phyloP scores from a whole-genome alignment of 2,888 invertebrate genomes.

The Criorhina ranunculi region DNA sequence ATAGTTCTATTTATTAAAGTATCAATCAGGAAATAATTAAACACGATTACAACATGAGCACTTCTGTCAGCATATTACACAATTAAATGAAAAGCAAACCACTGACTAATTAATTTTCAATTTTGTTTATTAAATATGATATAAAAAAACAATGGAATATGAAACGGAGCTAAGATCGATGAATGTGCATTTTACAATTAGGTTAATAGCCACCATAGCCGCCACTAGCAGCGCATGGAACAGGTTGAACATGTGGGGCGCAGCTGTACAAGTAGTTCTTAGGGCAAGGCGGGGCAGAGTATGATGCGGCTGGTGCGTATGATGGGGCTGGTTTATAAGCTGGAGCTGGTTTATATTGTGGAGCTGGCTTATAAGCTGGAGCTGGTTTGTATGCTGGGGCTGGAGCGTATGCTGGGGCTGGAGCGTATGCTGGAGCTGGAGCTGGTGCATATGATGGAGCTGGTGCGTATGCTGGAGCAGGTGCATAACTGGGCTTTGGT shows the following conservation, averaged over 20 bases:
- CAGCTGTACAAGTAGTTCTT: slow-evolving; percentile 79
- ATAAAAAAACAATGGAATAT: slow-evolving; percentile 61
- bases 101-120: slow-evolving; percentile 41
- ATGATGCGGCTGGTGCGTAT: slow-evolving; percentile 39
- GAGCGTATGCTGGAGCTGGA: slow-evolving; percentile 53
- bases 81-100: slow-evolving; percentile 24
- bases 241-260: slow-evolving; percentile 78
- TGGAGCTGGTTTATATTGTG: slow-evolving; percentile 62
- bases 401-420: slow-evolving; percentile 45
- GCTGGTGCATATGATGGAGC: slow-evolving; percentile 61
- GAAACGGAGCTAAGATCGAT: slow-evolving; percentile 61
- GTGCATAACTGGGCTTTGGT: slow-evolving; percentile 38
- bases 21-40: slow-evolving; percentile 35
- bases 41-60: slow-evolving; percentile 3
- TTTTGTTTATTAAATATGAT: slow-evolving; percentile 59
- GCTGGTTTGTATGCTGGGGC: slow-evolving; percentile 54
- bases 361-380: slow-evolving; percentile 47
- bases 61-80: slow-evolving; percentile 39
- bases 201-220: slow-evolving; percentile 72
- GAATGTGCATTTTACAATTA: slow-evolving; percentile 55
- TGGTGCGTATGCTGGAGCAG: slow-evolving; percentile 31
- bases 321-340: slow-evolving; percentile 61
- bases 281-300: slow-evolving; percentile 78
- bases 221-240: slow-evolving; percentile 77
- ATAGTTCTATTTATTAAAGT: slow-evolving; percentile 56